Base-by-base conservation (phyloP, 2,888 invertebrate genomes). In the Zaprionus bogoriensis region DNA sequence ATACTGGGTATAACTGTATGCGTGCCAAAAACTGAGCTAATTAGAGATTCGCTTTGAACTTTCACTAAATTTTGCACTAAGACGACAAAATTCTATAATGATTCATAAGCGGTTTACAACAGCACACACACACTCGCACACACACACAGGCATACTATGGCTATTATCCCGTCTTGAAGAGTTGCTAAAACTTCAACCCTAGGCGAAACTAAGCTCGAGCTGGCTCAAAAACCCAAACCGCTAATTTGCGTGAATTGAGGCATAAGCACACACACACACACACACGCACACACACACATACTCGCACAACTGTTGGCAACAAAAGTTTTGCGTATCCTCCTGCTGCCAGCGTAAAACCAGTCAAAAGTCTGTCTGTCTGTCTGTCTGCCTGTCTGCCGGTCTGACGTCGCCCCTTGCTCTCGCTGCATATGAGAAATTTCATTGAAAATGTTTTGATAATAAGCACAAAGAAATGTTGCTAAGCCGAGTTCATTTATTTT, bases 31-130 rank as follows among this genome's bases (percentile, higher is more conserved):
- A 10, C n/a, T 25, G 9, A 54, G 51, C 67, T 80, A 87, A 87
- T 87, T 87, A 87, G 80, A 78, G 60, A 87, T 86, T 87, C 86
- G 68, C 87, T 86, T 87, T 87, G 87, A 87, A 86, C 83, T 84
- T 32, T 67, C 50, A 53, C 64, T 66, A 79, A 67, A 72, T 62
- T 66, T 57, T 47, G 65, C 59, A 58, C 70, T 67, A 68, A 77
- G 71, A 75, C 65, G 77, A 61, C 71, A 55, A 77, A 71, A 74
- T 77, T 87, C 76, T 77, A 81, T 83, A 85, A 83, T 83, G 85
- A 85, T 64, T 62, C 68, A 66, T 87, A 87, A 87, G 84, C 87
- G 86, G 86, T 84, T 87, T 87, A 86, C 48, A 60, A 82, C 51
- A 57, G 42, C 41, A 59, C 47, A 36, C 28, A 23, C 28, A 30